Percentiles rank a stretch among this genome's conserved stretches.
These are phyloP conservation scores for Caradrina kadenii DNA, from an alignment of 2,888 invertebrate genomes.

Conservation along the genomic window DNA sequence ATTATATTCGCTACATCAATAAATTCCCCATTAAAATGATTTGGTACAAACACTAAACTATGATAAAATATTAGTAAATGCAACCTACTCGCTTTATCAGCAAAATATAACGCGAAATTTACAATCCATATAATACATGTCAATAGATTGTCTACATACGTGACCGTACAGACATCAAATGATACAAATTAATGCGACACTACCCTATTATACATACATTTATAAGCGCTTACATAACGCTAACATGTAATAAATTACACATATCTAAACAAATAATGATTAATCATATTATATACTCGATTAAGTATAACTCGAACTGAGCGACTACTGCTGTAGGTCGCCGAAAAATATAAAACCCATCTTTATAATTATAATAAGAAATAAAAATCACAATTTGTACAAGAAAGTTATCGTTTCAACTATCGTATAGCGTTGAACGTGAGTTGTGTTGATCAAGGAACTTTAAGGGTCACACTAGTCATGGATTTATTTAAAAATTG, in stretches of 20 bases:
- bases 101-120: conserved; percentile 82
- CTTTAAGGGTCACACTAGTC: conserved; percentile 80
- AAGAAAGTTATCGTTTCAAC: conserved; percentile 65
- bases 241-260: conserved; percentile 69
- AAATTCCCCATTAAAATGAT: conserved; percentile 80
- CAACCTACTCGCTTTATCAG: conserved; percentile 83
- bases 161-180: conserved; percentile 57
- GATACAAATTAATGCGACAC: conserved; percentile 62
- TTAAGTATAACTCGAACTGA: conserved; percentile 55
- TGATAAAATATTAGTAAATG: conserved; percentile 90
- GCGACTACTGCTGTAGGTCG: conserved; percentile 60
- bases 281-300: conserved; percentile 65
- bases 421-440: conserved; percentile 50
- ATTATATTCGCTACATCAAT: conserved; percentile 66
- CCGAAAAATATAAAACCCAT: conserved; percentile 59
- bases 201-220: conserved; percentile 66
- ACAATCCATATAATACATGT: conserved; percentile 83
- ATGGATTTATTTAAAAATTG: conserved; percentile 86
- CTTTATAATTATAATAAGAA: conserved; percentile 53
- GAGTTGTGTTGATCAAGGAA: conserved; percentile 60
- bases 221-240: conserved; percentile 63
- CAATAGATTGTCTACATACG: conserved; percentile 58
- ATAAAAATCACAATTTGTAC: conserved; percentile 69
- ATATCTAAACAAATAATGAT: conserved; percentile 66
- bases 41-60: conserved; percentile 89